These are phyloP conservation scores for Epinephelus moara DNA, from an alignment of 2,113 vertebrate species.

Conservation along the genomic window DNA sequence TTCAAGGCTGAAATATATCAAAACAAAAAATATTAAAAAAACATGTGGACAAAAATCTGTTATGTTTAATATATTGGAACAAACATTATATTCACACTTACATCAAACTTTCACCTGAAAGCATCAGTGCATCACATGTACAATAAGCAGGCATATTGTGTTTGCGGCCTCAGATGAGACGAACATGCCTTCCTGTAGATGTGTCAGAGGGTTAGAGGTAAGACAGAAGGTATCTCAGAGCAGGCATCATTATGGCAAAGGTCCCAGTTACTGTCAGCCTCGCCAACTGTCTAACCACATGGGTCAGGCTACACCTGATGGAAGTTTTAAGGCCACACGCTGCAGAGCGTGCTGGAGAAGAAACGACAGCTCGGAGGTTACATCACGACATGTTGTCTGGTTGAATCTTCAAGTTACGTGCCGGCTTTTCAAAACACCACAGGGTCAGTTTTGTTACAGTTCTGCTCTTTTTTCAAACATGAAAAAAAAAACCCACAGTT, in stretches of 20 bases:
- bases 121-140: constrained; percentile 3
- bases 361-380: constrained; percentile 46
- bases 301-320: constrained; percentile 59
- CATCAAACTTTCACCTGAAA: no score
- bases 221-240: constrained; percentile 55
- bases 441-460: constrained; percentile 10
- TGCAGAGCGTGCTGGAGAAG: constrained; percentile 31
- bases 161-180: constrained; percentile 40
- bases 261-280: constrained; percentile 71
- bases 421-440: constrained; percentile 41
- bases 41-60: neutral
- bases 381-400: constrained; percentile 39
- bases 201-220: constrained; percentile 58
- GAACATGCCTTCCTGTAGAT: constrained; percentile 36
- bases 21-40: neutral
- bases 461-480: neutral
- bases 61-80: neutral
- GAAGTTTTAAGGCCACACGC: constrained; percentile 46
- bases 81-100: neutral
- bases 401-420: constrained; percentile 14
- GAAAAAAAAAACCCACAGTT: neutral
- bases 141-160: neutral
- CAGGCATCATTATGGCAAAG: constrained; percentile 51
- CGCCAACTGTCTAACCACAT: constrained; percentile 74
- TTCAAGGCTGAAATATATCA: neutral